phyloP scores from a whole-genome alignment of 2,113 vertebrate genomes.

The Pluvianellus socialis region DNA sequence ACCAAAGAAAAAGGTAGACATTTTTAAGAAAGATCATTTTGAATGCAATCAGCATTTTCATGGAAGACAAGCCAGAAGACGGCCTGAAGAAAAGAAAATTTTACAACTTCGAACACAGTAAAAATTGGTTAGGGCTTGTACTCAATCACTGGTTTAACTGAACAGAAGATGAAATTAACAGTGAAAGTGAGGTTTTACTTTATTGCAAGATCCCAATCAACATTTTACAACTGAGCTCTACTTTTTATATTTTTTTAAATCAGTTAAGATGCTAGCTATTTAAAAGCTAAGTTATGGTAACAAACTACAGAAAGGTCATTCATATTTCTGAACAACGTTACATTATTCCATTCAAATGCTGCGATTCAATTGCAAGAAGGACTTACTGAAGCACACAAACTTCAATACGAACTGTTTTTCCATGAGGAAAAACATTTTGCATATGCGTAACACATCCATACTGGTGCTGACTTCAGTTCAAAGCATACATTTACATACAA shows the following conservation, averaged over 20 bases:
- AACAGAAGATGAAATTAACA: neutral
- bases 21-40: neutral
- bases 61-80: neutral
- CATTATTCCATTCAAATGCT: conserved; percentile 6
- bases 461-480: neutral
- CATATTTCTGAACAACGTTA: neutral
- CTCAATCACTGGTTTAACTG: neutral
- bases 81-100: neutral
- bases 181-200: neutral
- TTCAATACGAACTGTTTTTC: neutral
- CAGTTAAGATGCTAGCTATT: neutral
- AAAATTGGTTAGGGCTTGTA: neutral
- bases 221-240: neutral
- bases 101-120: neutral
- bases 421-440: neutral
- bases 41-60: conserved; percentile 32
- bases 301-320: neutral
- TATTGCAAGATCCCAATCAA: neutral
- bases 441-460: neutral
- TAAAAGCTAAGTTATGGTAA: neutral
- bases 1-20: neutral
- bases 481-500: fast-evolving
- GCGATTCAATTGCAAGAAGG: neutral
- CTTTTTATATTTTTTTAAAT: neutral
- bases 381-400: neutral